Conservation (phyloP, 2,888 invertebrate genomes). For the Ganaspis brasiliensis region DNA sequence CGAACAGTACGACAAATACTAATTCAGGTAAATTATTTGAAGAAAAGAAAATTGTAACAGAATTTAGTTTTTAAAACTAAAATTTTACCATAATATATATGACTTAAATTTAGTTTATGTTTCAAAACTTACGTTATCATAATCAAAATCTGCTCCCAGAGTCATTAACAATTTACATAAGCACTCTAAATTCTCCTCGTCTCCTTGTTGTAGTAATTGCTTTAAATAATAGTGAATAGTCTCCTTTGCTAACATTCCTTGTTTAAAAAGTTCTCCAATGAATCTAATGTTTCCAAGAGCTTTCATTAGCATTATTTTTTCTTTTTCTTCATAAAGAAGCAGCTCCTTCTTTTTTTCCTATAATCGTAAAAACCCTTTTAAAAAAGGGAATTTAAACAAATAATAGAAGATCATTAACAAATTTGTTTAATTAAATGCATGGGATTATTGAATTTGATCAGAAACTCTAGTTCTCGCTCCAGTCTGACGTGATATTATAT, state of each 20-base stretch:
- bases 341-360: slow-evolving; percentile 89
- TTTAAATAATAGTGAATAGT: slow-evolving; percentile 94
- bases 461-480: too few relatives aligned
- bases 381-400: background rate
- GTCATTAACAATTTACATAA: slow-evolving; percentile 95
- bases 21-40: too few relatives aligned
- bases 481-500: slow-evolving; percentile 67
- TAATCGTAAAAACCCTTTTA: slow-evolving; percentile 53
- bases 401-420: background rate
- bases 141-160: slow-evolving; percentile 92
- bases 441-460: slow-evolving; percentile 63
- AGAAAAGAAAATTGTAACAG: too few relatives aligned
- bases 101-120: too few relatives aligned
- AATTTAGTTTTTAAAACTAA: too few relatives aligned
- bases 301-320: slow-evolving; percentile 89
- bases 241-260: slow-evolving; percentile 92
- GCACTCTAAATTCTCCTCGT: slow-evolving; percentile 95
- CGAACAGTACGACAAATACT: too few relatives aligned
- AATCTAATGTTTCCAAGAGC: slow-evolving; percentile 93
- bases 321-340: slow-evolving; percentile 87
- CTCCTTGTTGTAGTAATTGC: slow-evolving; percentile 85
- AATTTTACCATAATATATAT: too few relatives aligned
- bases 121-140: slow-evolving; percentile 71
- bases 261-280: slow-evolving; percentile 94
- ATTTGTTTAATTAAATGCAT: slow-evolving; percentile 40